Evolutionary conservation across 2,113 vertebrate genomes (phyloP).

Genomic region (Rhea americana): DNA sequence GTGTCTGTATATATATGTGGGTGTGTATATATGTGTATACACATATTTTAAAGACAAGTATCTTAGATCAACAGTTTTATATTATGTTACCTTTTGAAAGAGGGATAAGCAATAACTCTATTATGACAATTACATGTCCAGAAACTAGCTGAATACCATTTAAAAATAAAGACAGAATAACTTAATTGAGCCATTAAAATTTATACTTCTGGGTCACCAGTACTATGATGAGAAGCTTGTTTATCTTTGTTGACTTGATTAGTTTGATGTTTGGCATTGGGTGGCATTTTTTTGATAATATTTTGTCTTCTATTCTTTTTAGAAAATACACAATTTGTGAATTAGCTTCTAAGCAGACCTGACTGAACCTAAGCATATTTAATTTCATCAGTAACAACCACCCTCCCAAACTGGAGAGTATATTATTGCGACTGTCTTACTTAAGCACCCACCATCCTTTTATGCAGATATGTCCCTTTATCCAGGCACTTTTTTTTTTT

Average conservation of each 20-base stretch:
- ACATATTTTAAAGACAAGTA: neutral
- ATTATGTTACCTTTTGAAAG: neutral
- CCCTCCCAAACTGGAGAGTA: neutral
- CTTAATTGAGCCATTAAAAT: neutral
- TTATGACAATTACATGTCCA: neutral
- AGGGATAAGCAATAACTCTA: neutral
- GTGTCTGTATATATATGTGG: too few species aligned
- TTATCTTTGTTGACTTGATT: neutral
- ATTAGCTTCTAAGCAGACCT: accelerated
- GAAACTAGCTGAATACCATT: neutral
- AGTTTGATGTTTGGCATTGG: neutral
- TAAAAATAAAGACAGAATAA: neutral
- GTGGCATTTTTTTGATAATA: neutral
- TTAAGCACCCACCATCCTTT: neutral
- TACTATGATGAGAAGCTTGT: neutral
- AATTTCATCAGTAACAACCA: neutral
- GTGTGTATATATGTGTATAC: neutral
- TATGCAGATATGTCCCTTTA: neutral
- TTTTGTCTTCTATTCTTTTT: neutral
- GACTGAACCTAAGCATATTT: neutral
- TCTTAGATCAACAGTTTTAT: neutral
- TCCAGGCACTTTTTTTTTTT: too few species aligned
- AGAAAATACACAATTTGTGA: neutral
- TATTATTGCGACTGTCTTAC: neutral
- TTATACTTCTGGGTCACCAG: neutral